Evolutionary conservation across 2,113 vertebrate genomes (phyloP).

Genomic region (Eubucco bourcierii): DNA sequence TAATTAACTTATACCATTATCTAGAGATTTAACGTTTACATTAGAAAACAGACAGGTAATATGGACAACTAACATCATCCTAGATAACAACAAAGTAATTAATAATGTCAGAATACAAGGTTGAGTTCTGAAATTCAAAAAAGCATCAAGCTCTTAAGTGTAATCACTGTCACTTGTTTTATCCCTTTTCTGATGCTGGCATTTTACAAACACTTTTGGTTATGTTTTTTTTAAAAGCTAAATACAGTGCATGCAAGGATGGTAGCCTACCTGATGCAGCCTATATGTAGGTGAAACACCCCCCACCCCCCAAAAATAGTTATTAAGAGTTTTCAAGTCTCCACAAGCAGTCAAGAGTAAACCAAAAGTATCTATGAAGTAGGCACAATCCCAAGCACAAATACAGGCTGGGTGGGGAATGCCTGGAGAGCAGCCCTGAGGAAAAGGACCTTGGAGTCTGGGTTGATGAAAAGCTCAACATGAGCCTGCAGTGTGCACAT

Average conservation of each 20-base stretch:
- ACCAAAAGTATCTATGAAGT: neutral
- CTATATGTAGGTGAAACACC: neutral
- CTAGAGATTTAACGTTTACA: neutral
- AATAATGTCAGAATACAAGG: neutral
- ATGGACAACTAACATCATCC: neutral
- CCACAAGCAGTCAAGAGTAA: neutral
- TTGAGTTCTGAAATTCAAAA: neutral
- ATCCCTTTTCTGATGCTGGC: neutral
- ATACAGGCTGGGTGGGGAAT: too few relatives aligned
- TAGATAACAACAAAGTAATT: neutral
- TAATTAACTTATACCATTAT: neutral
- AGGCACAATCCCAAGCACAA: too few relatives aligned
- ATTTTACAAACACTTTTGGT: neutral
- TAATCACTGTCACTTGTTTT: neutral
- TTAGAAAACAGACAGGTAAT: neutral
- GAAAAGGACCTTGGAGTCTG: too few relatives aligned
- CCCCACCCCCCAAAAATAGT: neutral
- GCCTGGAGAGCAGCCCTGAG: too few relatives aligned
- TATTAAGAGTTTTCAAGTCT: neutral
- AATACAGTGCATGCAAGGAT: neutral
- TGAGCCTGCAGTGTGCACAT: too few relatives aligned
- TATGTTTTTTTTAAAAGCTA: neutral
- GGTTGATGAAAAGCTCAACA: too few relatives aligned
- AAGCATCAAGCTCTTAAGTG: neutral
- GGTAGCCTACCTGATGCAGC: neutral